Conservation (phyloP, 2,888 invertebrate genomes). For the Patella pellucida region DNA sequence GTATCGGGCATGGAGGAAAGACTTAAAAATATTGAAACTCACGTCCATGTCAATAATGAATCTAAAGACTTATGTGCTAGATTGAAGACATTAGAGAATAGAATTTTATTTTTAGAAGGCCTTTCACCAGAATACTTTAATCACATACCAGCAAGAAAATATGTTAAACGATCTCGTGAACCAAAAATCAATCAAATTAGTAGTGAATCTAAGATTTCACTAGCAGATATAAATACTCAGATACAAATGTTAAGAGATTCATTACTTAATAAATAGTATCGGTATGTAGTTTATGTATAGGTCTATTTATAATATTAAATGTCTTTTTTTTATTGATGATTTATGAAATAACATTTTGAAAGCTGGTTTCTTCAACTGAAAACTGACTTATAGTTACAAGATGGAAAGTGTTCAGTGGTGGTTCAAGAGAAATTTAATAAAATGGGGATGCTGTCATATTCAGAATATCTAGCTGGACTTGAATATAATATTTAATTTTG, state of each 20-base stretch:
- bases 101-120: constrained; percentile 81
- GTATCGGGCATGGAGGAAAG: constrained; percentile 76
- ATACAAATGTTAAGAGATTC: not conserved
- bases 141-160: not conserved
- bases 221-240: not conserved
- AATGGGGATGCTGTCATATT: too few relatives aligned
- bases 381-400: too few relatives aligned
- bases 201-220: not conserved
- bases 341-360: not conserved
- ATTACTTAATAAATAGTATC: not conserved
- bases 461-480: too few relatives aligned
- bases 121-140: constrained; percentile 84
- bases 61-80: constrained; percentile 77
- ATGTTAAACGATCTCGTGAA: not conserved
- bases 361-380: too few relatives aligned
- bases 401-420: too few relatives aligned
- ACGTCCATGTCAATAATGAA: constrained; percentile 73
- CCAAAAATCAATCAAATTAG: not conserved
- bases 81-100: constrained; percentile 82
- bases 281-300: too few relatives aligned
- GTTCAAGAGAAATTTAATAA: too few relatives aligned
- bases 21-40: constrained; percentile 78
- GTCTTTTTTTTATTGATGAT: not conserved
- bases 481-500: too few relatives aligned
- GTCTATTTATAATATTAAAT: not conserved